phyloP scores from a whole-genome alignment of 2,113 vertebrate genomes.

The Halcyon malimbica region DNA sequence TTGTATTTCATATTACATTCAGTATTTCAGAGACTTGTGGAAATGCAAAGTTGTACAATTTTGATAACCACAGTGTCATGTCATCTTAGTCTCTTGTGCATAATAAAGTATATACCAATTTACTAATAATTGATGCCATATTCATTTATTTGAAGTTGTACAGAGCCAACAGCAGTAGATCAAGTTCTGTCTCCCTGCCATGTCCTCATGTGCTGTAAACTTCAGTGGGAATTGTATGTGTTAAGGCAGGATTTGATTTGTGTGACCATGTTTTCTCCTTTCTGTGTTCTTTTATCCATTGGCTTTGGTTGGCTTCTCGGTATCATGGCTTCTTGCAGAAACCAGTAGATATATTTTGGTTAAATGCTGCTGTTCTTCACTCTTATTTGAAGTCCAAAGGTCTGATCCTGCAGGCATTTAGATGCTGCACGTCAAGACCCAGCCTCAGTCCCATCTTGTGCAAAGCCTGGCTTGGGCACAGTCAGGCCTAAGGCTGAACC shows the following conservation, averaged over 20 bases:
- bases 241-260: not conserved
- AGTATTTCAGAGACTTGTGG: slow-evolving; percentile 69
- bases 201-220: not conserved
- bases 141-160: slow-evolving; percentile 12
- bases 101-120: slow-evolving; percentile 83
- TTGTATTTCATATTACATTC: slow-evolving; percentile 56
- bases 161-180: not conserved
- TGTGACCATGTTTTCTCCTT: not conserved
- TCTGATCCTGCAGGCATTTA: not conserved
- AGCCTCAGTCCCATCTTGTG: not conserved
- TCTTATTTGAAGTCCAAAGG: not conserved
- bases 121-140: slow-evolving; percentile 40
- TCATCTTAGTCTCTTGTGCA: slow-evolving; percentile 77
- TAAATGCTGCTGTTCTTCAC: not conserved
- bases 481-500: not conserved
- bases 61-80: slow-evolving; percentile 78
- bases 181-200: not conserved
- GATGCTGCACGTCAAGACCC: not conserved
- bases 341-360: not conserved
- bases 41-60: slow-evolving; percentile 79
- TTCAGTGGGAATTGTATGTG: not conserved
- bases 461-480: not conserved
- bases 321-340: not conserved
- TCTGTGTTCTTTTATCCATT: not conserved
- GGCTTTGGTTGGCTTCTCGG: not conserved